Conservation (phyloP, 2,113 vertebrate species). For the Thalassoma bifasciatum region DNA sequence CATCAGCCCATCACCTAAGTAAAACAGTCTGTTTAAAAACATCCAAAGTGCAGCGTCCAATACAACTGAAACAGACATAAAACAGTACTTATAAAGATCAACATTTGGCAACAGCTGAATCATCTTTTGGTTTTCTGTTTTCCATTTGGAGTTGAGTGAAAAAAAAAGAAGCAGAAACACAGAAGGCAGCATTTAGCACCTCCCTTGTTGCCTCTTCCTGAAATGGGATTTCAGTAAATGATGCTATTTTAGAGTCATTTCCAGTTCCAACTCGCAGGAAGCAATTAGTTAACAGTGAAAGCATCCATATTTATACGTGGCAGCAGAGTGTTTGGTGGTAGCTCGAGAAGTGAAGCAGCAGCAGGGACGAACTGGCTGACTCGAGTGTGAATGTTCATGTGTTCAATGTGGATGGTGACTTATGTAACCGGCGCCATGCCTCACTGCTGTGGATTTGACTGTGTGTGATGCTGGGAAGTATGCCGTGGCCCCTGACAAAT, state of each 20-base stretch:
- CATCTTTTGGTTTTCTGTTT: slow-evolving; percentile 19
- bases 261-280: slow-evolving; percentile 53
- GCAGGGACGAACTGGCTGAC: slow-evolving; percentile 39
- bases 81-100: slow-evolving; percentile 19
- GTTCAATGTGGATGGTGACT: slow-evolving; percentile 62
- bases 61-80: slow-evolving; percentile 9
- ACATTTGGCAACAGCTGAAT: slow-evolving; percentile 31
- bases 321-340: slow-evolving; percentile 20
- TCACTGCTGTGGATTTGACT: slow-evolving; percentile 42
- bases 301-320: slow-evolving; percentile 52
- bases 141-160: slow-evolving; percentile 38
- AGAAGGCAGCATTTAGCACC: slow-evolving; percentile 46
- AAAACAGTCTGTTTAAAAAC: not conserved
- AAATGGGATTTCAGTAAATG: slow-evolving; percentile 64
- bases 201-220: slow-evolving; percentile 46
- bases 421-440: slow-evolving; percentile 59
- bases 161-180: slow-evolving; percentile 29
- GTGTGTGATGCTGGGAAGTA: slow-evolving; percentile 51
- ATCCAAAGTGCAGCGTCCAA: not conserved
- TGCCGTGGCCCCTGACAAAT: slow-evolving; percentile 42
- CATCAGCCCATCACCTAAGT: not conserved
- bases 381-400: slow-evolving; percentile 51
- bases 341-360: slow-evolving; percentile 32
- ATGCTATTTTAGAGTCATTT: slow-evolving; percentile 65
- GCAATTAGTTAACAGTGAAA: slow-evolving; percentile 59